These are phyloP conservation scores for Chloroclystis v-ata DNA, from an alignment of 2,888 invertebrate species.

Conservation along the genomic window DNA sequence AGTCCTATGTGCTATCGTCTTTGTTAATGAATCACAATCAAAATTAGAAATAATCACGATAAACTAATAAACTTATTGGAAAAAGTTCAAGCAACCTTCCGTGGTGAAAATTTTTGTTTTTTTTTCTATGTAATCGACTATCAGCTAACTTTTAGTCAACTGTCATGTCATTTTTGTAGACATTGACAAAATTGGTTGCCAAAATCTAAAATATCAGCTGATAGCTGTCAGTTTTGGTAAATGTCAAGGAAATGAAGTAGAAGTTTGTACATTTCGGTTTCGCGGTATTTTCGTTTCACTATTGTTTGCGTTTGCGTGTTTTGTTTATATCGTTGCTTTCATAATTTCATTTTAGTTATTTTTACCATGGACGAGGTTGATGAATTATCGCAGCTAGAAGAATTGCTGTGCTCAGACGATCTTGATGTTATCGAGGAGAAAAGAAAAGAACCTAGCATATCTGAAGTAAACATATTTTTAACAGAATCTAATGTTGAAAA, in stretches of 20 bases:
- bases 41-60: no score
- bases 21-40: no score
- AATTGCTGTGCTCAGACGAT: conserved; percentile 64
- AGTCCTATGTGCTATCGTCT: no score
- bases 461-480: conserved; percentile 62
- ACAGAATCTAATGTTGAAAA: conserved; percentile 26
- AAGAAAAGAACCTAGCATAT: conserved; percentile 26
- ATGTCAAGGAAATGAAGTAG: no score
- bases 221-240: no score
- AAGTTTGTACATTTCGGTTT: background rate
- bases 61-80: no score
- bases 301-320: background rate
- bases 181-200: no score
- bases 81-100: no score
- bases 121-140: no score
- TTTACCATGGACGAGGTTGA: conserved; percentile 52
- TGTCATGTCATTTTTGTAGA: no score
- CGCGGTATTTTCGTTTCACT: background rate
- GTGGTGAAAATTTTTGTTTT: no score
- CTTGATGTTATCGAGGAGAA: conserved; percentile 36
- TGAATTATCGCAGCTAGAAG: conserved; percentile 66
- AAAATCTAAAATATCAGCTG: background rate
- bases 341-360: background rate
- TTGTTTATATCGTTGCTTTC: background rate
- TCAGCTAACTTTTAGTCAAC: no score